Evolutionary conservation across 2,797 vertebrate genomes (phyloP).

Genomic region (Hephaestus fuliginosus): DNA sequence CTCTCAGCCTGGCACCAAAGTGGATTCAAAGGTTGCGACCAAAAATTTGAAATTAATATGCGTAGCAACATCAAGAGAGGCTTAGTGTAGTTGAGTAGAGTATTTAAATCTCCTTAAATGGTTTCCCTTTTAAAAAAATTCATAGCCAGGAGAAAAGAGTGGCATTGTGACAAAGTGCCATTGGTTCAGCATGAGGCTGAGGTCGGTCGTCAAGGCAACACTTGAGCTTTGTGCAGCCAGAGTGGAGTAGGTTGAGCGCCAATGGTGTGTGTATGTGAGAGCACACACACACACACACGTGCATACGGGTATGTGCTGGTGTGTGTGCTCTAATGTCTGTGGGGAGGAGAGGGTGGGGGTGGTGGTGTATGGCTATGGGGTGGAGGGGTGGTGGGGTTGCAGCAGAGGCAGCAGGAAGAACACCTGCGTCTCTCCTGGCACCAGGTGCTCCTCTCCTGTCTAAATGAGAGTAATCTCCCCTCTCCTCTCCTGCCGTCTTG

Average conservation of each 20-base stretch:
- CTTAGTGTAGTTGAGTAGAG: constrained; percentile 40
- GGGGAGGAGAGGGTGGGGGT: constrained; percentile 20
- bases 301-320: constrained; percentile 57
- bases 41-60: constrained; percentile 40
- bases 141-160: constrained; percentile 72
- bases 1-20: constrained; percentile 21
- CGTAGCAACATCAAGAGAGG: constrained; percentile 32
- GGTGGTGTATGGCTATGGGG: too few species aligned
- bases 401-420: constrained; percentile 74
- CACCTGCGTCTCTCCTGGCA: constrained; percentile 87
- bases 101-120: constrained; percentile 71
- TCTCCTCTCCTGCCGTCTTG: constrained; percentile 82
- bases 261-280: constrained; percentile 36
- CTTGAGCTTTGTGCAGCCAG: constrained; percentile 62
- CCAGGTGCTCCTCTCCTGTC: constrained; percentile 85
- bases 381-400: constrained; percentile 59
- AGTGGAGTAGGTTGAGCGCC: constrained; percentile 59
- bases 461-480: constrained; percentile 83
- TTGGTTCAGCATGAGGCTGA: constrained; percentile 77
- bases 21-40: constrained; percentile 41
- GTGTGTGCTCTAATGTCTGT: constrained; percentile 68
- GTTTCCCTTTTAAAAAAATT: constrained; percentile 56
- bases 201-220: constrained; percentile 82
- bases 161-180: constrained; percentile 76
- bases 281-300: background rate